Conservation (phyloP, 2,113 vertebrate species). For the Tor tambroides region DNA sequence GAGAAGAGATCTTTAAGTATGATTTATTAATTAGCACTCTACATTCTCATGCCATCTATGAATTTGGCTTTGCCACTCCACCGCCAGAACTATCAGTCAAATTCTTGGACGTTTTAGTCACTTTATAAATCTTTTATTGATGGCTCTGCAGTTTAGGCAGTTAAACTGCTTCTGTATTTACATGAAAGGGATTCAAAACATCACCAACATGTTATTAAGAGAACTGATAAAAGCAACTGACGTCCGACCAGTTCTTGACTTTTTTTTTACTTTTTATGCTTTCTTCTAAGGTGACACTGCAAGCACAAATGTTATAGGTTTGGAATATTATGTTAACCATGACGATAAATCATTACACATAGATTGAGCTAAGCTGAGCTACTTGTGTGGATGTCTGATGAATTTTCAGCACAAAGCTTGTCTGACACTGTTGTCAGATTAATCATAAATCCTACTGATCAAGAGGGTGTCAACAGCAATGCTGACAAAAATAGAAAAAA, state of each 20-base stretch:
- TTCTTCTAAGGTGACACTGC: not conserved
- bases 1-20: slow-evolving; percentile 17
- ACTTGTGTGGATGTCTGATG: slow-evolving; percentile 6
- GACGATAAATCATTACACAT: not conserved
- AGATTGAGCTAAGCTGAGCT: slow-evolving; percentile 19
- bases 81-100: not conserved
- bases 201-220: not conserved
- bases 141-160: not conserved
- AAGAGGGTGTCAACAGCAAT: not conserved
- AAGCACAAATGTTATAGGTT: not conserved
- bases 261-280: slow-evolving; percentile 1
- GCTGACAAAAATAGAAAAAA: slow-evolving; percentile 1
- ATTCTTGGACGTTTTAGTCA: not conserved
- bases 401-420: slow-evolving; percentile 28
- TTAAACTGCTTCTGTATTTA: slow-evolving; percentile 4
- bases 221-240: not conserved
- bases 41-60: not conserved
- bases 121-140: not conserved
- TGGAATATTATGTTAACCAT: slow-evolving; percentile 4
- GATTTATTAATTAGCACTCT: slow-evolving; percentile 22
- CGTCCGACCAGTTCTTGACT: not conserved
- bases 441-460: slow-evolving; percentile 27
- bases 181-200: not conserved
- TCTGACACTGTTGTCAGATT: slow-evolving; percentile 29
- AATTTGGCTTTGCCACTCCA: not conserved